phyloP scores from a whole-genome alignment of 2,888 invertebrate species.

The Pseudeuparius sepicola region DNA sequence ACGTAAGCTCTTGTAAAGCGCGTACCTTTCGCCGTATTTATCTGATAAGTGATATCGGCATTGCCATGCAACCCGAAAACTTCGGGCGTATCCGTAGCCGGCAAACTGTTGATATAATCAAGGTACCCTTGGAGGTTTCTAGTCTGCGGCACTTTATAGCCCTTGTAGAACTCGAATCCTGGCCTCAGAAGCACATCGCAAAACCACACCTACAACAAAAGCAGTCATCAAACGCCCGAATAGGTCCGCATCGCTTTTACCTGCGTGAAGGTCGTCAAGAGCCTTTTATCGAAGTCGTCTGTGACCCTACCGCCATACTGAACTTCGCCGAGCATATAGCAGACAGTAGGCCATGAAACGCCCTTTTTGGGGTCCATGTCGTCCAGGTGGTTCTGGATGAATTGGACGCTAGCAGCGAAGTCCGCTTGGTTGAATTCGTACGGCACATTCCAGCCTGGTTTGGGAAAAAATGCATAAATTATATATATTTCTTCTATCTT shows the following conservation, averaged over 20 bases:
- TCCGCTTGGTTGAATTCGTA: constrained; percentile 97
- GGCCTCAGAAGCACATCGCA: constrained; percentile 78
- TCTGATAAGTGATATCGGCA: constrained; percentile 96
- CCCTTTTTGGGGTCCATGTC: constrained; percentile 96
- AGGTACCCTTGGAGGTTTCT: constrained; percentile 70
- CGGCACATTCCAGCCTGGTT: constrained; percentile 92
- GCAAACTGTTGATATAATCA: constrained; percentile 79
- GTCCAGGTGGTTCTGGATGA: constrained; percentile 92
- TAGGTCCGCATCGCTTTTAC: constrained; percentile 20
- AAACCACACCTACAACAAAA: constrained; percentile 65
- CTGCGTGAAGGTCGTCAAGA: constrained; percentile 86
- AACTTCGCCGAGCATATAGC: constrained; percentile 95
- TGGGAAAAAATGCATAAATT: too few relatives aligned
- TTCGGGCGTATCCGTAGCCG: constrained; percentile 82
- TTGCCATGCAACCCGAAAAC: constrained; percentile 94
- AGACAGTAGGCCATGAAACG: constrained; percentile 93
- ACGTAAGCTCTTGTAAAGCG: too few relatives aligned
- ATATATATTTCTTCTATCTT: too few relatives aligned
- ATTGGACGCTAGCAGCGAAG: constrained; percentile 90
- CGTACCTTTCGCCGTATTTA: constrained; percentile 89
- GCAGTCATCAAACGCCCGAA: constrained; percentile 1
- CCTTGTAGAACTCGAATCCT: constrained; percentile 88
- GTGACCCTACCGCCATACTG: constrained; percentile 79
- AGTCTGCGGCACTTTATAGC: constrained; percentile 83
- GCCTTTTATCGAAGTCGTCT: constrained; percentile 91